Evolutionary conservation across 37 sponge, comb jelly and placozoan genomes (phyloP).

Genomic region (Hormiphora californensis): DNA sequence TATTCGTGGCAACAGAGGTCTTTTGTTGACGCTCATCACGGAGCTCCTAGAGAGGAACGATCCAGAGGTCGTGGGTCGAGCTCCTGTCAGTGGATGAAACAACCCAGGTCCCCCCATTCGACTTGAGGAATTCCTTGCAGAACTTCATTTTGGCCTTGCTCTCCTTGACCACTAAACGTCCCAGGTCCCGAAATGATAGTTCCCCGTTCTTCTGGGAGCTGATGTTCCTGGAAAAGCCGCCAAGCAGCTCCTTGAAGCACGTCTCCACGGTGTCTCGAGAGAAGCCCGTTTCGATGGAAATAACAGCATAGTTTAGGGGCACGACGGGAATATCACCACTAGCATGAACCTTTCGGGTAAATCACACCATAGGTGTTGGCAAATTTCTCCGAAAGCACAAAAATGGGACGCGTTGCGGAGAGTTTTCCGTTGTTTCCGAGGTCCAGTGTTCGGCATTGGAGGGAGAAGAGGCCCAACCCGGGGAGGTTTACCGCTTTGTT

Average conservation of each 20-base stretch:
- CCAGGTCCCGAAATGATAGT: conserved; percentile 66
- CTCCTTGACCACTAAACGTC: conserved; percentile 64
- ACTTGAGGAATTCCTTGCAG: conserved; percentile 65
- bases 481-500: conserved; percentile 70
- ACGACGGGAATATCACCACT: conserved; percentile 73
- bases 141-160: conserved; percentile 79
- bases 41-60: conserved; percentile 11
- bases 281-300: conserved; percentile 65
- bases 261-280: conserved; percentile 66
- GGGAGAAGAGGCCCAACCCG: conserved; percentile 74
- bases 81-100: background rate
- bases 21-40: background rate
- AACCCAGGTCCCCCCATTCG: background rate
- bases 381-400: conserved; percentile 79
- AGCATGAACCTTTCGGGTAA: conserved; percentile 22
- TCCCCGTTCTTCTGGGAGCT: conserved; percentile 57
- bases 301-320: conserved; percentile 69
- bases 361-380: conserved; percentile 63
- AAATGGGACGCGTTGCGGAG: conserved; percentile 69
- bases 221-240: conserved; percentile 58
- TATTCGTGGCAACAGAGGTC: background rate
- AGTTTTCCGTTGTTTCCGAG: conserved; percentile 66
- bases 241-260: conserved; percentile 71
- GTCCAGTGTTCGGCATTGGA: conserved; percentile 65
- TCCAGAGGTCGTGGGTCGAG: conserved; percentile 18